These are phyloP conservation scores for Chionomys nivalis DNA, from an alignment of 2,113 vertebrate species.

Conservation along the genomic window DNA sequence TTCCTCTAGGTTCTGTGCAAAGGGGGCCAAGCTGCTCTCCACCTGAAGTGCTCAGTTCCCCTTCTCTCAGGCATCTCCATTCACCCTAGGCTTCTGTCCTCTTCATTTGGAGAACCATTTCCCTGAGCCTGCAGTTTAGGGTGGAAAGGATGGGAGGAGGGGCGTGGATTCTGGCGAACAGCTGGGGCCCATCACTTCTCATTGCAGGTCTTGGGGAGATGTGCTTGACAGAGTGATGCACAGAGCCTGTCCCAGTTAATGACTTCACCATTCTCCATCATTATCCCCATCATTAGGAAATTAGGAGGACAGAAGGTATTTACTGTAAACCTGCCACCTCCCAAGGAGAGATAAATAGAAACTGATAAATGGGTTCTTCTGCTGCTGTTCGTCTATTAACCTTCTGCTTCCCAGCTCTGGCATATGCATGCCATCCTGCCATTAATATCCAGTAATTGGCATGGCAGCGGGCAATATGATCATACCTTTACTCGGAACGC, in stretches of 20 bases:
- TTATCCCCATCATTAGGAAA: conserved; percentile 99
- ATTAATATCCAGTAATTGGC: conserved; percentile 97
- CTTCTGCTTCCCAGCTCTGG: conserved; percentile 96
- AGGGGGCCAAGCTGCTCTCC: background rate
- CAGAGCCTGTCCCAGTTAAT: conserved; percentile 98
- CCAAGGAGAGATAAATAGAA: conserved; percentile 99
- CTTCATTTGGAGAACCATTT: conserved; percentile 61
- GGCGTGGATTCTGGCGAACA: conserved; percentile 88
- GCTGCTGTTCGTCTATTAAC: conserved; percentile 97
- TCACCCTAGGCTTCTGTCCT: background rate
- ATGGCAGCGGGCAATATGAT: conserved; percentile 81
- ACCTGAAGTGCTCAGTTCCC: background rate
- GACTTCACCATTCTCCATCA: conserved; percentile 99
- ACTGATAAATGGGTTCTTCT: conserved; percentile 99
- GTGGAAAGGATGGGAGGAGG: conserved; percentile 79
- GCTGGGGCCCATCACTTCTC: conserved; percentile 98
- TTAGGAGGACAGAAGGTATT: conserved; percentile 99
- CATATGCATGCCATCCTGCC: conserved; percentile 95
- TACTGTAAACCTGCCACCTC: conserved; percentile 99
- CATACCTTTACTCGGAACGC: conserved; percentile 77
- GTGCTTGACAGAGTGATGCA: conserved; percentile 98
- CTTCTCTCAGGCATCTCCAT: background rate
- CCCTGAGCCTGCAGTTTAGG: conserved; percentile 77
- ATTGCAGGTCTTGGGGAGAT: conserved; percentile 94
- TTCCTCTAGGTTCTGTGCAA: background rate